Evolutionary conservation across 2,888 invertebrate species (phyloP).

Genomic region (Flabesymbios commensalis): DNA sequence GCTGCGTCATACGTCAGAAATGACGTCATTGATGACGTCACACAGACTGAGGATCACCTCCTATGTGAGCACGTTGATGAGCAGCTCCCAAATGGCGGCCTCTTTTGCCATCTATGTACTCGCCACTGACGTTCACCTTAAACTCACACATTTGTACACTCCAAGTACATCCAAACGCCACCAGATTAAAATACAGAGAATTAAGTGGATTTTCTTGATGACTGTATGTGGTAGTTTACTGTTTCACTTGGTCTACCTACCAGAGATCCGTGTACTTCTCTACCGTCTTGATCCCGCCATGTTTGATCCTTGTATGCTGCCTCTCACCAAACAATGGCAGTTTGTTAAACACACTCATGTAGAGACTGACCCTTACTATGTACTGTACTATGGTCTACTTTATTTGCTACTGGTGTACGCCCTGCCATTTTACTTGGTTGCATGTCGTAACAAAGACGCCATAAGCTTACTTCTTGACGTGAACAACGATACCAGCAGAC

Average conservation of each 20-base stretch:
- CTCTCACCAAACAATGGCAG: slow-evolving; percentile 30
- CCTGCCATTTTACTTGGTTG: slow-evolving; percentile 27
- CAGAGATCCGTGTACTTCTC: slow-evolving; percentile 12
- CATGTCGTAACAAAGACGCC: slow-evolving; percentile 26
- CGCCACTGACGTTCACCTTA: slow-evolving; percentile 10
- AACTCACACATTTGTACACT: background rate
- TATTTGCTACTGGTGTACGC: slow-evolving; percentile 23
- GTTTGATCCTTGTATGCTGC: slow-evolving; percentile 7
- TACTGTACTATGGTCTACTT: slow-evolving; percentile 27
- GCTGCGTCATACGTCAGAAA: background rate
- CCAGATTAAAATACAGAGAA: background rate
- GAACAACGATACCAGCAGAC: background rate
- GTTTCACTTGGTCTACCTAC: slow-evolving; percentile 21
- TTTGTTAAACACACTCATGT: slow-evolving; percentile 12
- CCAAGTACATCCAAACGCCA: slow-evolving; percentile 9
- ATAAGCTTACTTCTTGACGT: slow-evolving; percentile 24
- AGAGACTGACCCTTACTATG: slow-evolving; percentile 20
- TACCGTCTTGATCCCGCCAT: background rate
- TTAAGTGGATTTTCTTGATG: background rate
- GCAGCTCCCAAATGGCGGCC: background rate
- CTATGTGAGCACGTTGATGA: slow-evolving; percentile 7
- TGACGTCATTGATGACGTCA: too few species aligned
- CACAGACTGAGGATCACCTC: too few species aligned
- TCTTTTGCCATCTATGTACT: slow-evolving; percentile 24
- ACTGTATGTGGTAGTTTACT: slow-evolving; percentile 1